Evolutionary conservation across 92 coral and sea anemone species (phyloP), one percentile per base, ranked within the genome.

Genomic region (Paramuricea clavata): DNA sequence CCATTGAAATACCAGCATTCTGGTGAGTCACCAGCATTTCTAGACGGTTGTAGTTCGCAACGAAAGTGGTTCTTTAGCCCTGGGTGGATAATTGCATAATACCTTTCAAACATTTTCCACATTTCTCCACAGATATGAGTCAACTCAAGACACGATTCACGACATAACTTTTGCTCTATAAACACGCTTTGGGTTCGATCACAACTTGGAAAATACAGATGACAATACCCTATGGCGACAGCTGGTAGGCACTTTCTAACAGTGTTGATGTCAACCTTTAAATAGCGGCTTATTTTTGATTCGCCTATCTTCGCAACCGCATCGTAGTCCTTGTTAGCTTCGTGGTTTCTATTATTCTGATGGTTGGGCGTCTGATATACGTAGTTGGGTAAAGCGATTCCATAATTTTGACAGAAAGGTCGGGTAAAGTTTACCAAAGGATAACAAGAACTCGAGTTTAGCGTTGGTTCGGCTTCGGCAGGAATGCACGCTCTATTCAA

Each of bases 11-110:
- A 70, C 76, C 49, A 70, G 49, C 76, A 70, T 34, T 70, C 76
- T 7, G 50, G 49, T 0, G 62, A 54, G 26, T 70, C 44, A n/a
- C 76, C 76, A 32, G 76, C 76, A 70, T 70, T 70, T 32, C 76
- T 70, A 23, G 3, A 36, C 1, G 76, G 76, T 26, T 70, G 76
- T 34, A 70, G 23, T 70, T 70, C 12, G 49, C 76, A 70, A 11
- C 30, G 28, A 16, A 32, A 12, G 23, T 3, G 9, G n/a, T 11
- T 26, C 19, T 21, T 54, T 0, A 7, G 1, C 1, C 16, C 52
- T 0, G 62, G 27, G 27, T 17, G 6, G 6, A 4, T 16, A 30
- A 16, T 35, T 5, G n/a, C 11, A 15, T 30, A 26, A 30, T 2
- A 12, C 44, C 6, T 67, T 35, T 6, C 41, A 67, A 26, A 30